These are phyloP conservation scores for Oasisia sp. DNA, from an alignment of 2,888 invertebrate genomes.

Conservation along the genomic window DNA sequence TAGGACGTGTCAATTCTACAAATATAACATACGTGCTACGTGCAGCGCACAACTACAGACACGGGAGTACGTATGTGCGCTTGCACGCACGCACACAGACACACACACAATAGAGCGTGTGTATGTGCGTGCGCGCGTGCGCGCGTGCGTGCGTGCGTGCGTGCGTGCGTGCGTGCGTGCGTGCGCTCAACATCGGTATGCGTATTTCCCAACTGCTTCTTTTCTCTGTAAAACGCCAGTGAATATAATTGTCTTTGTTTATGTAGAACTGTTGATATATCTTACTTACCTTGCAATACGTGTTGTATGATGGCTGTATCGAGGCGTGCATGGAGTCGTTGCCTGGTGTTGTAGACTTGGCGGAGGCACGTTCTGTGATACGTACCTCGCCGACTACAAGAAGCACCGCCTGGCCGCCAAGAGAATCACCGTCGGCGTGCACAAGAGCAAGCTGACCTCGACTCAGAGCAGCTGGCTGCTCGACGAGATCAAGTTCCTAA, in stretches of 20 bases:
- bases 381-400: constrained; percentile 58
- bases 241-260: too few relatives aligned
- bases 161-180: too few relatives aligned
- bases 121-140: not conserved
- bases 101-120: too few relatives aligned
- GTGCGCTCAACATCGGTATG: too few relatives aligned
- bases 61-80: not conserved
- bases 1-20: not conserved
- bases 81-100: not conserved
- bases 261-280: too few relatives aligned
- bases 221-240: too few relatives aligned
- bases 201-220: too few relatives aligned
- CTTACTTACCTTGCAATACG: not conserved
- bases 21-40: not conserved
- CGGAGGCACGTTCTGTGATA: constrained; percentile 61
- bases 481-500: constrained; percentile 53
- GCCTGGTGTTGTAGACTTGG: constrained; percentile 51
- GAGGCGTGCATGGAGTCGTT: not conserved
- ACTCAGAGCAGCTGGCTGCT: constrained; percentile 52
- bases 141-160: too few relatives aligned
- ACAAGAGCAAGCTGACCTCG: constrained; percentile 53
- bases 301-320: not conserved
- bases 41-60: not conserved
- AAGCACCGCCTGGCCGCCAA: constrained; percentile 57
- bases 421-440: constrained; percentile 57